Base-by-base conservation (phyloP, 1,140 invertebrate species). In the Leucophenga varia region DNA sequence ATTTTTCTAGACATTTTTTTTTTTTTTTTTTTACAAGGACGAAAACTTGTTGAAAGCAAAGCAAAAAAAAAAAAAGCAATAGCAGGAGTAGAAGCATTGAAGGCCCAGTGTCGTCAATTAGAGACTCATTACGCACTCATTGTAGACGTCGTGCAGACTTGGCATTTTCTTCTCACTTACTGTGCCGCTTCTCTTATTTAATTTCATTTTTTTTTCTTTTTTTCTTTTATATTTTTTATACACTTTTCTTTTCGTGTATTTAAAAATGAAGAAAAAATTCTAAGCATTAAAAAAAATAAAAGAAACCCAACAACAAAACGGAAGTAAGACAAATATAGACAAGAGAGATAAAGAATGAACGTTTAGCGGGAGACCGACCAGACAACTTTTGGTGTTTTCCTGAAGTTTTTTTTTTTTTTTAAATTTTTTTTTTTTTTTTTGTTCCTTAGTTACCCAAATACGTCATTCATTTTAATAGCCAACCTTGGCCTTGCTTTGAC, bases 51-150 rank as follows among this genome's bases (percentile, higher is more conserved):
- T n/a, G n/a, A n/a, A n/a, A n/a, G n/a, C n/a, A n/a, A n/a, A n/a
- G 14, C 13, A 16, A 17, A 16, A 17, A 16, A n/a, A 36, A 28
- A 17, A 16, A 28, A 42, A 37, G 18, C 18, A 21, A 25, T 19
- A 36, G 34, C n/a, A 2, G 17, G 22, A 34, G n/a, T 32, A 44
- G 42, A 16, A 19, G 31, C 43, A 19, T 41, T 40, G 43, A 30
- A 38, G 54, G 57, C 55, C 61, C 61, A 71, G 60, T 70, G 63
- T 59, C 67, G 67, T 71, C 67, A 71, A 71, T 71, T 71, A 71
- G 67, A 71, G 60, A 70, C 67, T 71, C 67, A 71, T 71, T 71
- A 71, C 60, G 55, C 60, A 59, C 52, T 45, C 68, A 67, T 55
- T 71, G 67, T 60, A 71, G 67, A 71, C 67, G 54, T 52, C 60